Evolutionary conservation across 2,113 vertebrate species (phyloP).

Genomic region (Perccottus glenii): DNA sequence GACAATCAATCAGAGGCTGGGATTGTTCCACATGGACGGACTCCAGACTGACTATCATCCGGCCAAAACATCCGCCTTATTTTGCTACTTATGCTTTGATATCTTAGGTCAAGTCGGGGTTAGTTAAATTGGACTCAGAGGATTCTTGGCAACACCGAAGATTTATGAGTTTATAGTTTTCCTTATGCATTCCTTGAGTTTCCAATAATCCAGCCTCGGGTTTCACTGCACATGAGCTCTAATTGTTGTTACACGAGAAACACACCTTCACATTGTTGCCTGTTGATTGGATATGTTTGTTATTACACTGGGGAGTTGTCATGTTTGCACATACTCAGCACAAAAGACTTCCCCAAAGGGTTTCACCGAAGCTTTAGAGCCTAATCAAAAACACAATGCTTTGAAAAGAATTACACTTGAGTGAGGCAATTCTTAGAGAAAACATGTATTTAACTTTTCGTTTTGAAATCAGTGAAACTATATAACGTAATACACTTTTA

Average conservation of each 20-base stretch:
- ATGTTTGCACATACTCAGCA: constrained; percentile 52
- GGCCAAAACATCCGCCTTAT: constrained; percentile 48
- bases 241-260: constrained; percentile 28
- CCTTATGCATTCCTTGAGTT: constrained; percentile 10
- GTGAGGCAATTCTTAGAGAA: not conserved
- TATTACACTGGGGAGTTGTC: constrained; percentile 38
- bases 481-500: not conserved
- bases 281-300: constrained; percentile 39
- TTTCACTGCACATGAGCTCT: constrained; percentile 18
- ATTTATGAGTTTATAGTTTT: constrained; percentile 13
- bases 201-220: not conserved
- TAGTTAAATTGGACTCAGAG: constrained; percentile 23
- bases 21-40: constrained; percentile 66
- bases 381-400: constrained; percentile 11
- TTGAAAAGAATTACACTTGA: not conserved
- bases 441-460: not conserved
- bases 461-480: constrained; percentile 1
- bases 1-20: constrained; percentile 60
- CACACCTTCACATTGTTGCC: constrained; percentile 28
- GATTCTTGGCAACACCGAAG: constrained; percentile 31
- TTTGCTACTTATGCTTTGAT: constrained; percentile 63
- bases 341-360: constrained; percentile 57
- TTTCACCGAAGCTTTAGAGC: constrained; percentile 48
- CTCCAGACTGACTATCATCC: constrained; percentile 56
- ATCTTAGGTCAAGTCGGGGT: constrained; percentile 21